phyloP scores from a whole-genome alignment of 2,797 vertebrate genomes.

The Myripristis jacobus region DNA sequence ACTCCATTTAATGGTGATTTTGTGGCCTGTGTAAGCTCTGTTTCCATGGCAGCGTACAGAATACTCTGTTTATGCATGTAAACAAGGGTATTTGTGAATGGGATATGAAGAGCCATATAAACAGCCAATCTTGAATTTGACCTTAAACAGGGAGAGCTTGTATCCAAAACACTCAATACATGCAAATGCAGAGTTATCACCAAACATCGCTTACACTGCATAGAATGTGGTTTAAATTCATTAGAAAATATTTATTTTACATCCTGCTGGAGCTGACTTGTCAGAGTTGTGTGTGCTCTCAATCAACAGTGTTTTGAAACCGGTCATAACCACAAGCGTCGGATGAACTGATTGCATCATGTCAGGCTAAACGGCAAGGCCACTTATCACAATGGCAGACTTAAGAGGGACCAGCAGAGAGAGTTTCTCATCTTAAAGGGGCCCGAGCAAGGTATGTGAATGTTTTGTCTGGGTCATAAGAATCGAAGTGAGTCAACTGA shows the following conservation, averaged over 20 bases:
- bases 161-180: not conserved
- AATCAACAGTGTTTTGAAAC: conserved; percentile 58
- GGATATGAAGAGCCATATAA: conserved; percentile 67
- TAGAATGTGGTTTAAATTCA: conserved; percentile 36
- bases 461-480: conserved; percentile 66
- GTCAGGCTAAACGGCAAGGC: conserved; percentile 58
- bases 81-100: conserved; percentile 72
- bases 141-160: conserved; percentile 10
- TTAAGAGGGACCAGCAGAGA: conserved; percentile 51
- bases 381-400: conserved; percentile 57
- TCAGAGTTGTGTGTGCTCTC: not conserved
- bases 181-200: conserved; percentile 19
- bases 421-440: conserved; percentile 10
- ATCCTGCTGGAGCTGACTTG: conserved; percentile 39
- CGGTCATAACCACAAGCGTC: conserved; percentile 46
- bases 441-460: conserved; percentile 15
- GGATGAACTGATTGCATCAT: conserved; percentile 57
- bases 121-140: conserved; percentile 60
- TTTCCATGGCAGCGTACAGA: conserved; percentile 70
- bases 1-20: conserved; percentile 68
- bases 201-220: conserved; percentile 30
- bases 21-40: conserved; percentile 60
- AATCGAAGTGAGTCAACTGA: conserved; percentile 39
- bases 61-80: conserved; percentile 72
- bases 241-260: conserved; percentile 40